Percentiles rank a stretch among this genome's conserved stretches.
Evolutionary conservation across 2,113 vertebrate species (phyloP).

Genomic region (Microcebus ravelobensis): DNA sequence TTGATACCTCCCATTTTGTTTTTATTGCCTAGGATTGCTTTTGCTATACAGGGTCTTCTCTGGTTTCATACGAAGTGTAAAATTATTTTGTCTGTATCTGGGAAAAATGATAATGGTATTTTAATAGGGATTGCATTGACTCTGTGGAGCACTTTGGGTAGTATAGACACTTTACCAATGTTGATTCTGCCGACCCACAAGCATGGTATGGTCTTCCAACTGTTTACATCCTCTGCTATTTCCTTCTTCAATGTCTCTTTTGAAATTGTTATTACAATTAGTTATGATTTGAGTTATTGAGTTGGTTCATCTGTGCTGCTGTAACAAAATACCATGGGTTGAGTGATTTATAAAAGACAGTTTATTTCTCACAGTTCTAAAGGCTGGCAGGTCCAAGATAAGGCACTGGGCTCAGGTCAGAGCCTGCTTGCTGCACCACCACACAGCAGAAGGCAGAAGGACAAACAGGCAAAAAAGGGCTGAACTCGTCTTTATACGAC

Average conservation of each 20-base stretch:
- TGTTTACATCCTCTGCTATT: too few relatives aligned
- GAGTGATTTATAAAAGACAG: neutral
- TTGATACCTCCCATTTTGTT: too few relatives aligned
- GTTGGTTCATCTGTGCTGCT: neutral
- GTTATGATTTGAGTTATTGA: neutral
- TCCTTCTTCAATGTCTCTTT: neutral
- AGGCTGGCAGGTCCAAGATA: neutral
- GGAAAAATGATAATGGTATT: too few relatives aligned
- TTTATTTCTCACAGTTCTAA: neutral
- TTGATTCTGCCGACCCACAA: too few relatives aligned
- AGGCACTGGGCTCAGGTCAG: neutral
- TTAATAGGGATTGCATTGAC: too few relatives aligned
- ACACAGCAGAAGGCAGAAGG: neutral
- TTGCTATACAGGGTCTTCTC: too few relatives aligned
- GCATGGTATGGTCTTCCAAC: too few relatives aligned
- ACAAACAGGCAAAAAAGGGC: neutral
- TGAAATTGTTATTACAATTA: neutral
- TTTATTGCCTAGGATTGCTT: too few relatives aligned
- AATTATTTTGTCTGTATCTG: too few relatives aligned
- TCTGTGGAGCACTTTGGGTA: too few relatives aligned
- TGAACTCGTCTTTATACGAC: neutral
- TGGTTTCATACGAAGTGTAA: too few relatives aligned
- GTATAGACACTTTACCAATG: too few relatives aligned
- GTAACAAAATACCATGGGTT: neutral
- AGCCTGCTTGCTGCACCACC: neutral